Evolutionary conservation across 2,113 vertebrate species (phyloP).

Genomic region (Excalfactoria chinensis): DNA sequence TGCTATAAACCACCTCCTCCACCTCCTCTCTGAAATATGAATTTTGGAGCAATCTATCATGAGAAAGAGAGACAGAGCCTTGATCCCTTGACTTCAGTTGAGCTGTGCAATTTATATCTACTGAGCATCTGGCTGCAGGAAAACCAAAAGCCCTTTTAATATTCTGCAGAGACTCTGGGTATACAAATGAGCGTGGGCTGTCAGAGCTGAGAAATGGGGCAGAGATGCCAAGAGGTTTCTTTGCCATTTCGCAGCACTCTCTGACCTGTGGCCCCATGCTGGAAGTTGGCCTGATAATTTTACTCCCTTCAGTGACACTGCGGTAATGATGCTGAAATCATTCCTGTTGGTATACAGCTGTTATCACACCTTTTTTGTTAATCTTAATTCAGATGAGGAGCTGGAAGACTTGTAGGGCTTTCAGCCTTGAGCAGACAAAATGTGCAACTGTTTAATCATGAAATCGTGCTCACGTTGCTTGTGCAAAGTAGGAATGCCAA

Average conservation of each 20-base stretch:
- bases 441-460: not conserved
- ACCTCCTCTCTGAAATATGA: slow-evolving; percentile 42
- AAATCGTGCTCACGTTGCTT: not conserved
- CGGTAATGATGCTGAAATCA: not conserved
- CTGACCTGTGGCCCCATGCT: not conserved
- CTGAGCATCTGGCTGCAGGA: slow-evolving; percentile 61
- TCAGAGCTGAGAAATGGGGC: slow-evolving; percentile 38
- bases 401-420: not conserved
- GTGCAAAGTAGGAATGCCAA: not conserved
- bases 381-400: not conserved
- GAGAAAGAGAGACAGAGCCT: slow-evolving; percentile 53
- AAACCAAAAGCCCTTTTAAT: slow-evolving; percentile 45
- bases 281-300: not conserved
- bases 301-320: not conserved
- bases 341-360: not conserved
- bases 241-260: not conserved
- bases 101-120: slow-evolving; percentile 63
- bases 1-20: slow-evolving; percentile 25
- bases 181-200: not conserved
- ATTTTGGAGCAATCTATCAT: slow-evolving; percentile 59
- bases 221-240: slow-evolving; percentile 38
- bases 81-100: slow-evolving; percentile 63
- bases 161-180: slow-evolving; percentile 42
- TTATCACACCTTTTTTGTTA: not conserved
- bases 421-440: not conserved